Evolutionary conservation across 2,888 invertebrate species (phyloP), one percentile per base, ranked within the genome.

Genomic region (Ichneumoninae sp.): DNA sequence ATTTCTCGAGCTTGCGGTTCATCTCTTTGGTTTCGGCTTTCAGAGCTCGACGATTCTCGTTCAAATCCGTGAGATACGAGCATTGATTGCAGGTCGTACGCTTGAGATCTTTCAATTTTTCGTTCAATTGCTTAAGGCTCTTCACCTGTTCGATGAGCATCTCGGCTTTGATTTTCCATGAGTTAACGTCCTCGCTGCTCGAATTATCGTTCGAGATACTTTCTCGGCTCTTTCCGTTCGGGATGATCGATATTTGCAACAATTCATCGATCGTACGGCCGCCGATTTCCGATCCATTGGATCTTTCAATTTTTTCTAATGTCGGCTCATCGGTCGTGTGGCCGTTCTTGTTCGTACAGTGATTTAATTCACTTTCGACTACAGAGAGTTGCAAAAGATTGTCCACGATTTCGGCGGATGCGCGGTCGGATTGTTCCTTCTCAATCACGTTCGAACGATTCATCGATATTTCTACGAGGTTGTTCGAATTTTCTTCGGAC

Each of bases 21-120:
- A 91, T 57, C 8, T 54, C 44, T 57, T 91, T 90, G 0, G 91
- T 77, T 50, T 93, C 90, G 2, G 89, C 74, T 26, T 92, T 93
- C 1, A 91, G 54, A 6, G 85, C 69, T 70, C 90, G 89, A 30
- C 89, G 87, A 33, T 87, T 89, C n/a, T 91, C 89, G 16, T 86
- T 90, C 4, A 91, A 63, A 60, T 92, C 90, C 8, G 88, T 89
- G 7, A 91, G 66, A 65, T 92, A 89, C 0, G 69, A 77, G 33
- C 93, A 93, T 26, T 91, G 88, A 22, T 70, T 86, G 69, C 93
- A 93, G 1, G 89, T 81, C 2, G 86, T 86, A 3, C 90, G 75
- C 83, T 91, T 92, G n/a, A 90, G 44, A 1, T 91, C 89, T 16
- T 87, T 87, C n/a, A 92, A 86, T 47, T 91, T 92, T 36, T 89